Evolutionary conservation across 2,113 vertebrate genomes (phyloP), one percentile per base, ranked within the genome.

Genomic region (Sterna hirundo): DNA sequence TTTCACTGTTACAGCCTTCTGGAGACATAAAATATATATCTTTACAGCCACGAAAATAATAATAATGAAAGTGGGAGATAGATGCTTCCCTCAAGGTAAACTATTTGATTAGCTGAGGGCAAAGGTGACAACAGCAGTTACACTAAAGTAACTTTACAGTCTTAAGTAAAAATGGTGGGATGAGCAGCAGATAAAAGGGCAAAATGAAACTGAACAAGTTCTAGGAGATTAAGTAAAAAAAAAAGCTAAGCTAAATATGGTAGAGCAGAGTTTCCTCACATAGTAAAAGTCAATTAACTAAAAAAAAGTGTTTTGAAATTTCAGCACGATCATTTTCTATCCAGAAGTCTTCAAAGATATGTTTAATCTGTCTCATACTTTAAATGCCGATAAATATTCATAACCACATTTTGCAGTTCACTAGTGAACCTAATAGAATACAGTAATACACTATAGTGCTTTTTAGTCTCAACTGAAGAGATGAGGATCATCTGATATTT

Each of bases 51-150:
- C 98, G 97, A 99, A 98, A 98, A 98, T 98, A 98, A 98, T 99
- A 99, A 99, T 98, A 98, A 99, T 99, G 98, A 97, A 98, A 98
- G 98, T 98, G 94, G 96, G 98, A 99, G 98, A 99, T 99, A 99
- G 99, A 99, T 99, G 98, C 97, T 98, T 98, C 98, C 99, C 99
- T 99, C 98, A 98, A 99, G 99, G 99, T 99, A 99, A 99, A 99
- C 98, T 98, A 98, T 99, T 99, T 99, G 99, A 99, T 99, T 99
- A 99, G 99, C 98, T 96, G 91, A 98, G 99, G 99, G 98, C 98
- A 99, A 98, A 99, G 99, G 99, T 99, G 99, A 99, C 97, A 97
- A 97, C 77, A 92, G 98, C 98, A 98, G 98, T 98, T 98, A 97
- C 97, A 98, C 98, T 98, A 94, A 98, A 97, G 96, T 96, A 97